Conservation (phyloP, 2,888 invertebrate species). For the Epirrhoe alternata region DNA sequence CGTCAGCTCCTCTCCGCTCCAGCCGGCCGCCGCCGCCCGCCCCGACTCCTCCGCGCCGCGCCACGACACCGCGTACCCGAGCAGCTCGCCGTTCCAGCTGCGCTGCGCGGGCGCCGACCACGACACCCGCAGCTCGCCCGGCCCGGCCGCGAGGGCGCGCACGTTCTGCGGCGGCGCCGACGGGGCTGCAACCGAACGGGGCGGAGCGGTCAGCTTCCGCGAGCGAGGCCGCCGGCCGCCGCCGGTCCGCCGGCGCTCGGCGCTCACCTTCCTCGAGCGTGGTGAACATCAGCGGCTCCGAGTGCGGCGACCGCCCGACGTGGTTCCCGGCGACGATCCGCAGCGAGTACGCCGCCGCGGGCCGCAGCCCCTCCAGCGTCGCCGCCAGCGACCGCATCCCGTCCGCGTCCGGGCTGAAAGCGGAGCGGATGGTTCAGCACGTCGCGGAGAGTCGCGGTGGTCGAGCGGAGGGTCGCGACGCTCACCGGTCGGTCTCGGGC, state of each 20-base stretch:
- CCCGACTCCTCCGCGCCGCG: conserved; percentile 60
- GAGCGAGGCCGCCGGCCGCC: too few relatives aligned
- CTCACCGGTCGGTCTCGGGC: conserved; percentile 46
- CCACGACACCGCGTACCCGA: conserved; percentile 90
- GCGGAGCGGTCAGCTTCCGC: background rate
- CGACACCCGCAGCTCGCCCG: conserved; percentile 87
- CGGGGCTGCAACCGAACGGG: conserved; percentile 79
- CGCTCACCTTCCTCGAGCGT: conserved; percentile 89
- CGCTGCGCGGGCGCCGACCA: conserved; percentile 90
- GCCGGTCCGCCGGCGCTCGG: background rate
- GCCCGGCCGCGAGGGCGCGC: conserved; percentile 86
- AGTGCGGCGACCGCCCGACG: conserved; percentile 89
- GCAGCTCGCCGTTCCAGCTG: conserved; percentile 89
- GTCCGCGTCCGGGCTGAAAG: conserved; percentile 50
- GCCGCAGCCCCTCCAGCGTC: conserved; percentile 83
- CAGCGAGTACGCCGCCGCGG: conserved; percentile 89
- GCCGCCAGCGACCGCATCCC: conserved; percentile 51
- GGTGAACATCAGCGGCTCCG: conserved; percentile 87
- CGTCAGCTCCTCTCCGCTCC: conserved; percentile 87
- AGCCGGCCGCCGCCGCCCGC: conserved; percentile 82
- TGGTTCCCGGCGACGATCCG: conserved; percentile 89
- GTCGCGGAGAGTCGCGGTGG: background rate
- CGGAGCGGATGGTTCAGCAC: background rate
- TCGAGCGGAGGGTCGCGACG: background rate
- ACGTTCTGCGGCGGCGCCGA: conserved; percentile 89